Base-by-base conservation (phyloP, 2,797 vertebrate species). In the Paedocypris micromegethes region DNA sequence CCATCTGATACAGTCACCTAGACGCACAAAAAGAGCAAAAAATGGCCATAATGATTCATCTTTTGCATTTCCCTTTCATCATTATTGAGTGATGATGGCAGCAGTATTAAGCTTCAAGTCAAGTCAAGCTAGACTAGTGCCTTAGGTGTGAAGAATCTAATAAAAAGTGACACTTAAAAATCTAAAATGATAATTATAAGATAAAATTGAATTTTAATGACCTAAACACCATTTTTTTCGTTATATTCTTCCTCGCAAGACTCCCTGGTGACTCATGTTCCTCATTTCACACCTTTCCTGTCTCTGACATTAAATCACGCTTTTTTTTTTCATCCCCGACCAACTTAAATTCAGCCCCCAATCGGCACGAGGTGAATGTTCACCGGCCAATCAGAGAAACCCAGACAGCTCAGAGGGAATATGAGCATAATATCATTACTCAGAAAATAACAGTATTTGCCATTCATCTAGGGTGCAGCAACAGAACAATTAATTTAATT, bases 1-100 rank as follows among this genome's bases (percentile, higher is more conserved):
- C 93, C 93, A 42, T 98, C 96, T 0, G 90, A 92, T 58, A 98
- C 91, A 0, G 92, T 88, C 2, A 98, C 96, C 96, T 98, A 82
- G 6, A 52, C 45, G 63, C 61, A 71, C 8, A 64, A 42, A 54
- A 37, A 51, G 4, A 46, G 45, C 43, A 58, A 1, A 48, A 2
- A 5, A 52, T 9, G 54, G 54, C 49, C 45, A 64, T 42, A 5
- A 0, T 51, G 4, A 68, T 38, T 62, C 46, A 43, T 55, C 40
- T 9, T 39, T 45, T 23, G 42, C 9, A 59, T 68, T 52, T 51
- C 4, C 59, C 49, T 54, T 41, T 49, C 40, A 9, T 39, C 6
- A 9, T 4, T 59, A 55, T 2, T 39, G 45, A 38, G 57, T 48
- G 7, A 72, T 48, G 51, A 55, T 39, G 23, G 23, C 23, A 23